phyloP scores from a whole-genome alignment of 2,113 vertebrate species.

The Panthera uncia region DNA sequence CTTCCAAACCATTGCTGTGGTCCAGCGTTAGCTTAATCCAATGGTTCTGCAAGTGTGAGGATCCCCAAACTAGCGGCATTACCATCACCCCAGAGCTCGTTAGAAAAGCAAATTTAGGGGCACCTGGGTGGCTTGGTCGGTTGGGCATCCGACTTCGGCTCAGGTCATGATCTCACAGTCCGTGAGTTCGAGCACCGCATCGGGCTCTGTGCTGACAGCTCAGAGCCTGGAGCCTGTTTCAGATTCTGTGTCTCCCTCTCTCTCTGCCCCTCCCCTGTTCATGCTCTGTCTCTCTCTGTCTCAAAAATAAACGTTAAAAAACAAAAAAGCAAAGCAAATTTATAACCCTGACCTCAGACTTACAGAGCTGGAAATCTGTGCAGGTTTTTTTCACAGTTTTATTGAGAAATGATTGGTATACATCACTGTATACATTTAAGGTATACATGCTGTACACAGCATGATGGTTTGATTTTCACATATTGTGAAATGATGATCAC shows the following conservation, averaged over 20 bases:
- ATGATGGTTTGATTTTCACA: background rate
- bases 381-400: background rate
- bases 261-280: too few relatives aligned
- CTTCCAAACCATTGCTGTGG: background rate
- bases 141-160: too few relatives aligned
- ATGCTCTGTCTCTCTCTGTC: too few relatives aligned
- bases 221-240: too few relatives aligned
- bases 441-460: too few relatives aligned
- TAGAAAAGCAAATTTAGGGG: background rate
- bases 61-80: background rate
- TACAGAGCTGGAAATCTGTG: background rate
- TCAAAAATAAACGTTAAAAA: too few relatives aligned
- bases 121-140: too few relatives aligned
- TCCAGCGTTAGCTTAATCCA: background rate
- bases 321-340: too few relatives aligned
- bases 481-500: background rate
- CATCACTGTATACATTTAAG: background rate
- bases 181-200: too few relatives aligned
- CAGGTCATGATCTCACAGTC: too few relatives aligned
- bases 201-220: too few relatives aligned
- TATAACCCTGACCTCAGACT: background rate
- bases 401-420: background rate
- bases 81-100: background rate
- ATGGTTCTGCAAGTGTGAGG: background rate
- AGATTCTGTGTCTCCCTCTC: too few relatives aligned